Percentiles rank a stretch among this genome's conserved stretches.
These are phyloP conservation scores for Cryptocephalus primarius DNA, from an alignment of 2,888 invertebrate genomes.

Conservation along the genomic window DNA sequence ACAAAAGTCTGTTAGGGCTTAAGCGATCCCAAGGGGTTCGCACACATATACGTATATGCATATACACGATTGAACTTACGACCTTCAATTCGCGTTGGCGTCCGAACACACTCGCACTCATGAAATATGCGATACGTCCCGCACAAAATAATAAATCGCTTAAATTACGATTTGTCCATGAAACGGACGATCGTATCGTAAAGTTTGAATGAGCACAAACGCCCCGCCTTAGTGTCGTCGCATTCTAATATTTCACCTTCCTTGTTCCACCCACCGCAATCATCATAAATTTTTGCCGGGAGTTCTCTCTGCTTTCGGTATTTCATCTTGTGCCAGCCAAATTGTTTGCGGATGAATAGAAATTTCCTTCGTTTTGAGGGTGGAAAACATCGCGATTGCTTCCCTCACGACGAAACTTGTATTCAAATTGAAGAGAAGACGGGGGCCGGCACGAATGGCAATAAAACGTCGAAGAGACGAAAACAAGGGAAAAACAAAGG, in stretches of 20 bases:
- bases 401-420: background rate
- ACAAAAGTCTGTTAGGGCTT: too few relatives aligned
- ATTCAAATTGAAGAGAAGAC: too few relatives aligned
- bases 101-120: constrained; percentile 5
- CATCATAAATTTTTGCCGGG: constrained; percentile 13
- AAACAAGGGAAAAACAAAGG: too few relatives aligned
- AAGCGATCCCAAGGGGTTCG: too few relatives aligned
- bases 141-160: constrained; percentile 19
- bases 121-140: constrained; percentile 14
- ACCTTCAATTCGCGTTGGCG: constrained; percentile 15
- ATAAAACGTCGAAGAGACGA: too few relatives aligned
- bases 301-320: background rate
- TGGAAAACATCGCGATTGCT: background rate
- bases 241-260: constrained; percentile 17
- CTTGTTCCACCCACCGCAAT: constrained; percentile 15
- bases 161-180: constrained; percentile 20
- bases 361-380: background rate
- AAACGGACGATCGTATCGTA: constrained; percentile 13
- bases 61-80: constrained; percentile 10
- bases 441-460: too few relatives aligned
- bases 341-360: background rate
- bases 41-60: too few relatives aligned
- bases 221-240: constrained; percentile 15
- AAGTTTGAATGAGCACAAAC: constrained; percentile 10
- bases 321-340: background rate